Evolutionary conservation across 2,797 vertebrate genomes (phyloP).

Genomic region (Philypnodon macrostomus): DNA sequence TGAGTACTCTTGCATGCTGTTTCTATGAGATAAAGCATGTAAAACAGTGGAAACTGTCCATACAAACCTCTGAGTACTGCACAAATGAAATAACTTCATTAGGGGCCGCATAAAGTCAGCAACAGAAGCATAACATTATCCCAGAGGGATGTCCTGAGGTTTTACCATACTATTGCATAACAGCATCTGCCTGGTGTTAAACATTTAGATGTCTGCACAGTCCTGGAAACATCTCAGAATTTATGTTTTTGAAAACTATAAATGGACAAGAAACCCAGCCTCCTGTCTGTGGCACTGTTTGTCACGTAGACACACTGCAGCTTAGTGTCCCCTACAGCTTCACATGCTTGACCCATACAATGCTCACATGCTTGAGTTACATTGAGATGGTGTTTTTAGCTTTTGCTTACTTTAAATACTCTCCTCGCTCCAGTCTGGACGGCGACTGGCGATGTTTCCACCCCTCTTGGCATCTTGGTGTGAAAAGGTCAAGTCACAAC

Average conservation of each 20-base stretch:
- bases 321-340: not conserved
- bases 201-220: conserved; percentile 16
- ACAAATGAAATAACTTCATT: conserved; percentile 55
- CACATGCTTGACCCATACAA: conserved; percentile 4
- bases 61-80: conserved; percentile 13
- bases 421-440: conserved; percentile 23
- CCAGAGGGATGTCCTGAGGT: conserved; percentile 39
- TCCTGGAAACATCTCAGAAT: conserved; percentile 12
- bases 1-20: not conserved
- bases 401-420: conserved; percentile 53
- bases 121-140: conserved; percentile 38
- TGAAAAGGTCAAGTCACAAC: conserved; percentile 34
- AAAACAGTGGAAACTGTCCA: conserved; percentile 22
- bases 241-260: conserved; percentile 9
- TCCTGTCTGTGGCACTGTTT: not conserved
- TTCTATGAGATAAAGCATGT: conserved; percentile 11
- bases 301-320: not conserved
- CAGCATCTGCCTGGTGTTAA: conserved; percentile 43
- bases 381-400: conserved; percentile 42
- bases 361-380: conserved; percentile 25
- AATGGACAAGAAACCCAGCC: not conserved
- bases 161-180: conserved; percentile 39
- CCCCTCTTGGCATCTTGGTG: conserved; percentile 30
- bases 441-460: conserved; percentile 32
- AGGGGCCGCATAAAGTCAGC: conserved; percentile 41